These are phyloP conservation scores for Drosophila merina DNA, from an alignment of 2,888 invertebrate genomes.

Conservation along the genomic window DNA sequence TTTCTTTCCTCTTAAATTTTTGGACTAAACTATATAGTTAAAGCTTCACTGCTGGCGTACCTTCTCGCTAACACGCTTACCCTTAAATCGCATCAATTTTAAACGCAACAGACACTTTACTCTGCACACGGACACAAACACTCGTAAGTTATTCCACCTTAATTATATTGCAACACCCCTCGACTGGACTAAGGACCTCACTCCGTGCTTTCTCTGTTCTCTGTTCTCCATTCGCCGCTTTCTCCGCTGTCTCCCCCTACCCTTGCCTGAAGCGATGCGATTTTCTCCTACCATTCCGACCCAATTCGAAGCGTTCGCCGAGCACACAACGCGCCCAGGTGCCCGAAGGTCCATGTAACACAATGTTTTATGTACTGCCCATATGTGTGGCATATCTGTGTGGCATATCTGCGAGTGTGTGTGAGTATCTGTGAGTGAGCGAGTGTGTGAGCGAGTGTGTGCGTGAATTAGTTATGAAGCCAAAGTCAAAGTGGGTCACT, in stretches of 20 bases:
- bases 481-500: slow-evolving; percentile 80
- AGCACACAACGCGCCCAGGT: slow-evolving; percentile 64
- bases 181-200: slow-evolving; percentile 11
- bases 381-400: slow-evolving; percentile 23
- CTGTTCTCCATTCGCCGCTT: background rate
- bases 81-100: slow-evolving; percentile 62
- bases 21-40: slow-evolving; percentile 34
- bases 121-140: slow-evolving; percentile 35
- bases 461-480: slow-evolving; percentile 81
- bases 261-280: slow-evolving; percentile 10
- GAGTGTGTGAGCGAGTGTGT: slow-evolving; percentile 35
- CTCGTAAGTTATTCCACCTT: slow-evolving; percentile 73
- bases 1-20: background rate
- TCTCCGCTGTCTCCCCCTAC: slow-evolving; percentile 8
- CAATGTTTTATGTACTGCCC: slow-evolving; percentile 72
- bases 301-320: slow-evolving; percentile 42
- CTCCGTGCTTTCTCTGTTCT: background rate
- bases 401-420: background rate
- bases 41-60: slow-evolving; percentile 19
- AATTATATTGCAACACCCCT: slow-evolving; percentile 76
- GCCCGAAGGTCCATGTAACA: slow-evolving; percentile 70
- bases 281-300: slow-evolving; percentile 31
- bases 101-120: slow-evolving; percentile 60
- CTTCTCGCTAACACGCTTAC: slow-evolving; percentile 42
- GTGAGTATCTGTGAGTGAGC: slow-evolving; percentile 22